Base-by-base conservation (phyloP, 2,888 invertebrate genomes). In the Meganola albula region DNA sequence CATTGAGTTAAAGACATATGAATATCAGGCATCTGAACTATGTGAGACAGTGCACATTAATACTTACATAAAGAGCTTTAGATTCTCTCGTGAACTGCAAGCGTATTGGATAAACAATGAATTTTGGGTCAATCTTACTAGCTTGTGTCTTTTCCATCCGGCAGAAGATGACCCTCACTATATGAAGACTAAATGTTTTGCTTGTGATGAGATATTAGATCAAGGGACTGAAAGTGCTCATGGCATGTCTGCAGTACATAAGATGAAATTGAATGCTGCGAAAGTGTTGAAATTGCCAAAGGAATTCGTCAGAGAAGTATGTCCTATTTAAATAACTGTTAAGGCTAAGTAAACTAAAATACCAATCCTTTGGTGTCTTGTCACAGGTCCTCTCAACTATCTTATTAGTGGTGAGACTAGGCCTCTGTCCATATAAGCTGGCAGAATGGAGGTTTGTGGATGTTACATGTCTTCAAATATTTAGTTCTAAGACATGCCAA, bases 241-340 rank as follows among this genome's bases (percentile, higher is more conserved):
- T 53, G 63, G 58, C 24, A 32, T 42, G 8, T 51, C 51, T 10
- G 30, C 40, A 4, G 39, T 49, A 6, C 78, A 78, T 42, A 64
- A 48, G 18, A 29, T 45, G 1, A 58, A 58, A 2, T 39, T 74
- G 12, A 22, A 58, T n/a, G 41, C 43, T 22, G 51, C 63, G 9
- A 51, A 56, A 38, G 38, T 67, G 10, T 69, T 5, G 36, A 41
- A 9, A 4, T 10, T 1, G 13, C 12, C 3, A 40, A 43, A 3
- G 23, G 68, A 70, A 31, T 68, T 71, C 36, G 41, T 77, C 6
- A 61, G 79, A 61, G 59, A 74, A 64, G 79, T 78, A 54, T 49
- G 44, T 22, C 6, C 7, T 20, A 8, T 2, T 18, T 10, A 20
- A 18, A n/a, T n/a, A n/a, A n/a, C n/a, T n/a, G n/a, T n/a, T n/a